Conservation (phyloP, 2,888 invertebrate genomes). For the Seira sanloemensis region DNA sequence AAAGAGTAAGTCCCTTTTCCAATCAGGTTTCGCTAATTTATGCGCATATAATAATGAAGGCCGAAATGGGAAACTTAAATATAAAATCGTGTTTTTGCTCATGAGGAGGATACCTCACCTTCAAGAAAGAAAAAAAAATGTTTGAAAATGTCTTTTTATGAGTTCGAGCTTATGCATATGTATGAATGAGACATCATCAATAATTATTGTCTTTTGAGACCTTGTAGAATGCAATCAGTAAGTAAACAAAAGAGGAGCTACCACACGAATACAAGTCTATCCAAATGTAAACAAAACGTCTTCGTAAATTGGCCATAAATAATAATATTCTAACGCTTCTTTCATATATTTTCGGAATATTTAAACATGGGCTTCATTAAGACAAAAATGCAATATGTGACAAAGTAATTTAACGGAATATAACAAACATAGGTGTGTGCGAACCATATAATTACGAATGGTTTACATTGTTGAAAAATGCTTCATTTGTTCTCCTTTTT, state of each 20-base stretch:
- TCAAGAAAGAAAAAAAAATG: not conserved
- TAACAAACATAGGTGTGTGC: not conserved
- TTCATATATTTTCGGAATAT: not conserved
- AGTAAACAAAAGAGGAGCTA: slow-evolving; percentile 24
- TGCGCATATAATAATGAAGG: slow-evolving; percentile 38
- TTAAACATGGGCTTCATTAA: not conserved
- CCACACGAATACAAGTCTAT: not conserved
- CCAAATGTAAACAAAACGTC: slow-evolving; percentile 13
- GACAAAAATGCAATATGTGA: too few species aligned
- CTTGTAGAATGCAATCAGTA: slow-evolving; percentile 2
- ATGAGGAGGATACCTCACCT: not conserved
- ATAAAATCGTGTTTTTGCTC: not conserved
- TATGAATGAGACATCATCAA: slow-evolving; percentile 48
- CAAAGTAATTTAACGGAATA: slow-evolving; percentile 1
- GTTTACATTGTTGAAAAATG: slow-evolving; percentile 6
- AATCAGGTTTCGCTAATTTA: slow-evolving; percentile 46
- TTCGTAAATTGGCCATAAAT: slow-evolving; percentile 13
- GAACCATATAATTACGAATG: not conserved
- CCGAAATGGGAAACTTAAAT: not conserved
- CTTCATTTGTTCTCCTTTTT: slow-evolving; percentile 8
- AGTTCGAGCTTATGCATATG: slow-evolving; percentile 32
- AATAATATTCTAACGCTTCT: not conserved
- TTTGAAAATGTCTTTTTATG: not conserved
- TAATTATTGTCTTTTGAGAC: slow-evolving; percentile 25
- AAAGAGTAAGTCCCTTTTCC: slow-evolving; percentile 30